A percentile compares a stretch with the other conserved stretches of the same genome.
Evolutionary conservation across 2,113 vertebrate genomes (phyloP).

Genomic region (Arothron firmamentum): DNA sequence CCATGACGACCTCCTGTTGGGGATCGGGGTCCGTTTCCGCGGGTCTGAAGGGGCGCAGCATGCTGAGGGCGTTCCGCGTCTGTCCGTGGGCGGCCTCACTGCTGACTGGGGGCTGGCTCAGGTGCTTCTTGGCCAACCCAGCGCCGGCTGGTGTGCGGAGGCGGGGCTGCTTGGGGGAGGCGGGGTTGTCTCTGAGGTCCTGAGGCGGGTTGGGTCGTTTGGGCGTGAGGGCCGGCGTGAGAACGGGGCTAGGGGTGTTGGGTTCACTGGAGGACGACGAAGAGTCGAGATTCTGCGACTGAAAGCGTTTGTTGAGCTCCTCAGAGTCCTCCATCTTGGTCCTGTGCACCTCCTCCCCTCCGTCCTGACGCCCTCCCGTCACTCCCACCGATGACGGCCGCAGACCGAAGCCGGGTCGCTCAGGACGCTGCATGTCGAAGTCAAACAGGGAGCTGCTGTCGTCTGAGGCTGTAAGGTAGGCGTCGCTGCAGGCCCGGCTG

Average conservation of each 20-base stretch:
- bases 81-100: conserved; percentile 80
- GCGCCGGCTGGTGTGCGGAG: conserved; percentile 79
- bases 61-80: conserved; percentile 94
- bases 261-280: conserved; percentile 84
- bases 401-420: conserved; percentile 61
- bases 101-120: conserved; percentile 90
- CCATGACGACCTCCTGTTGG: conserved; percentile 72
- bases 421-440: conserved; percentile 80
- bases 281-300: conserved; percentile 84
- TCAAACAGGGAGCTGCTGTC: conserved; percentile 92
- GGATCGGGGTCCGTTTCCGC: conserved; percentile 87
- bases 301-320: conserved; percentile 88
- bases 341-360: background rate
- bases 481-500: conserved; percentile 81
- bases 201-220: conserved; percentile 68
- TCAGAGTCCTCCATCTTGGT: conserved; percentile 78
- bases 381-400: conserved; percentile 22
- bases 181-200: conserved; percentile 63
- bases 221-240: conserved; percentile 63
- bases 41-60: conserved; percentile 85
- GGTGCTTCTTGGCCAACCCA: conserved; percentile 82
- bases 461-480: conserved; percentile 87
- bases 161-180: conserved; percentile 76
- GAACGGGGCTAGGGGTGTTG: conserved; percentile 59
- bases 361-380: conserved; percentile 9